phyloP scores from a whole-genome alignment of 2,797 vertebrate species.

The Notamacropus eugenii region DNA sequence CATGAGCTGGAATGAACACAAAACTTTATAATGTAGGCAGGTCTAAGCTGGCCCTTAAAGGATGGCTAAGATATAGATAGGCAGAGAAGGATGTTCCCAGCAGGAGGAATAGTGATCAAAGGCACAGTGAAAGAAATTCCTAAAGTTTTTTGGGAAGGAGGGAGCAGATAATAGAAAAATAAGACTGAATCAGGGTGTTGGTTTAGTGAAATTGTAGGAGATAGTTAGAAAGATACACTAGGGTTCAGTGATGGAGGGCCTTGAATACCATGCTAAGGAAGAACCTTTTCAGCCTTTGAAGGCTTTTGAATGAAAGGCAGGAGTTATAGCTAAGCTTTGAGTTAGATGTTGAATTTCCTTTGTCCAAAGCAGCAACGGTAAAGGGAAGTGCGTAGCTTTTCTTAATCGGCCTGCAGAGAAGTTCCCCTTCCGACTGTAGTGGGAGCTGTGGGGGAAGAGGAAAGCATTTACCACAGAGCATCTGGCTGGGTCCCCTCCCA shows the following conservation, averaged over 20 bases:
- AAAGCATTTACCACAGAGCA: background rate
- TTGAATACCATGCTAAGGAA: background rate
- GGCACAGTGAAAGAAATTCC: background rate
- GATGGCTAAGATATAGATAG: background rate
- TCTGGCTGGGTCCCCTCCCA: constrained; percentile 1
- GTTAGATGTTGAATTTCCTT: background rate
- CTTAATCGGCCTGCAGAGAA: background rate
- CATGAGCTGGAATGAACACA: background rate
- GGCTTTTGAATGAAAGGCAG: constrained; percentile 19
- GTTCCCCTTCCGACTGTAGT: background rate
- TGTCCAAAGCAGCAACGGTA: constrained; percentile 10
- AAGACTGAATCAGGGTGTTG: background rate
- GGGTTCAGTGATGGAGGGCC: background rate
- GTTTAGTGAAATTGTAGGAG: background rate
- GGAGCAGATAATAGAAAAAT: background rate
- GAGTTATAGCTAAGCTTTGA: background rate
- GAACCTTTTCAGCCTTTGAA: constrained; percentile 28
- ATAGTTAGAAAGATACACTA: background rate
- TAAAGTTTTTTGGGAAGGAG: background rate
- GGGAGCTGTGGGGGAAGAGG: background rate
- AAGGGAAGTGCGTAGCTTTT: background rate
- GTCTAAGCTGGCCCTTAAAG: background rate
- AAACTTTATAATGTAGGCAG: background rate
- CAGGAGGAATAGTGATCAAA: background rate
- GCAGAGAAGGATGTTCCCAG: background rate